These are phyloP conservation scores for Australoheros scitulus DNA, from an alignment of 2,113 vertebrate genomes.

Conservation along the genomic window DNA sequence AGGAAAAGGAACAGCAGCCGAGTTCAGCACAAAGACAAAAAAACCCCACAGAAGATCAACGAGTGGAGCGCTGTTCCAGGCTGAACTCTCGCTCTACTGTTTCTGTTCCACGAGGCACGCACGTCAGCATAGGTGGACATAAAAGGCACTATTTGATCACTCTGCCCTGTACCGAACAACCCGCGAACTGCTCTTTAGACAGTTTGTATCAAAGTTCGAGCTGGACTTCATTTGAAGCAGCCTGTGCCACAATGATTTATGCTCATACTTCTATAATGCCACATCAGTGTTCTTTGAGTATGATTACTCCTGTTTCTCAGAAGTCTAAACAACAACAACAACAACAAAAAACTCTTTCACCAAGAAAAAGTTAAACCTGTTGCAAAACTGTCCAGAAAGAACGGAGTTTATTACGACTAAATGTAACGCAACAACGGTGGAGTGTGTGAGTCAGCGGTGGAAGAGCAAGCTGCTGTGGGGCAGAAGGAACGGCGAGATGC, in stretches of 20 bases:
- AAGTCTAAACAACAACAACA: not conserved
- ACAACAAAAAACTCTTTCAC: not conserved
- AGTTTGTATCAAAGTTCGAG: not conserved
- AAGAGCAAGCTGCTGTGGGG: not conserved
- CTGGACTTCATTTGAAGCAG: not conserved
- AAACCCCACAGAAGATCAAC: not conserved
- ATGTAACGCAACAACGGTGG: not conserved
- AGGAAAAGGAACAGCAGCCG: not conserved
- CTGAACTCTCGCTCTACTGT: not conserved
- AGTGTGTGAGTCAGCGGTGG: not conserved
- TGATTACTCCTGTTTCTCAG: not conserved
- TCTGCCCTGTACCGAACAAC: rapidly evolving
- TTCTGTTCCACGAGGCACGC: not conserved
- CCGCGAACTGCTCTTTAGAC: not conserved
- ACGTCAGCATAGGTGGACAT: not conserved
- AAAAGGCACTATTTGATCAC: not conserved
- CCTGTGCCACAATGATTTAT: not conserved
- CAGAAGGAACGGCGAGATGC: not conserved
- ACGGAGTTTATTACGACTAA: not conserved
- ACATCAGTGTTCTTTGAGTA: not conserved
- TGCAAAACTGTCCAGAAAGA: not conserved
- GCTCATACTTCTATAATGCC: not conserved
- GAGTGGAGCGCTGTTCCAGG: not conserved
- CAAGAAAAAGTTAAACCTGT: not conserved
- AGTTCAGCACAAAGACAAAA: not conserved